These are phyloP conservation scores for Lontra canadensis DNA, from an alignment of 2,113 vertebrate species.

Conservation along the genomic window DNA sequence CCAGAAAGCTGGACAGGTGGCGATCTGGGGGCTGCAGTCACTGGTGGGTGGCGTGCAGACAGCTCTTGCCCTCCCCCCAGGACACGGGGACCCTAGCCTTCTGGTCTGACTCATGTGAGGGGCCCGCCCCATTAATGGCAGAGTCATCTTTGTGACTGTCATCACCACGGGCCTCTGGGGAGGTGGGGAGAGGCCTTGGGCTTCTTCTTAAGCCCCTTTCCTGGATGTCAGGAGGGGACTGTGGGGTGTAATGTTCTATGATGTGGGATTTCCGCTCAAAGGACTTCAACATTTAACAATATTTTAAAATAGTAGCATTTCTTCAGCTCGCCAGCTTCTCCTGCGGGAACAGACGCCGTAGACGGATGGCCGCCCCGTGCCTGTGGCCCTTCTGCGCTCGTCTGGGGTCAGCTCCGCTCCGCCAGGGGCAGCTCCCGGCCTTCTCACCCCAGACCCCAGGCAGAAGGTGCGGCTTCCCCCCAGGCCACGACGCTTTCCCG, in stretches of 20 bases:
- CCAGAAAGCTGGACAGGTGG: neutral
- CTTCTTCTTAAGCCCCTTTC: neutral
- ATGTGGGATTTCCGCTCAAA: too few species aligned
- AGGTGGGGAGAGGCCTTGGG: neutral
- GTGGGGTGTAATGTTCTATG: neutral
- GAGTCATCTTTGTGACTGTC: neutral
- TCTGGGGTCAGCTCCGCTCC: neutral
- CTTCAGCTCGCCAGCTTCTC: neutral
- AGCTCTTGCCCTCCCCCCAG: neutral
- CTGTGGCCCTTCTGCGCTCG: neutral
- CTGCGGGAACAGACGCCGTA: too few species aligned
- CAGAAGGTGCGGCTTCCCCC: rapidly evolving
- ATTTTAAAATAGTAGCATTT: neutral
- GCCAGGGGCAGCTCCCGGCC: too few species aligned
- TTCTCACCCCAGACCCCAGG: neutral
- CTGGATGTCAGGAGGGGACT: neutral
- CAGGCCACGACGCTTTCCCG: rapidly evolving
- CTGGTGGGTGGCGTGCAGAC: neutral
- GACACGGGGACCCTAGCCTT: neutral
- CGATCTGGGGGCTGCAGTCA: neutral
- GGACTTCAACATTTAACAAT: neutral
- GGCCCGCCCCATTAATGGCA: neutral
- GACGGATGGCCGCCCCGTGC: neutral
- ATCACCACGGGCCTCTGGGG: neutral
- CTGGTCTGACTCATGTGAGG: neutral